Conservation (phyloP, 2,888 invertebrate species). For the Heliconius ismenius region DNA sequence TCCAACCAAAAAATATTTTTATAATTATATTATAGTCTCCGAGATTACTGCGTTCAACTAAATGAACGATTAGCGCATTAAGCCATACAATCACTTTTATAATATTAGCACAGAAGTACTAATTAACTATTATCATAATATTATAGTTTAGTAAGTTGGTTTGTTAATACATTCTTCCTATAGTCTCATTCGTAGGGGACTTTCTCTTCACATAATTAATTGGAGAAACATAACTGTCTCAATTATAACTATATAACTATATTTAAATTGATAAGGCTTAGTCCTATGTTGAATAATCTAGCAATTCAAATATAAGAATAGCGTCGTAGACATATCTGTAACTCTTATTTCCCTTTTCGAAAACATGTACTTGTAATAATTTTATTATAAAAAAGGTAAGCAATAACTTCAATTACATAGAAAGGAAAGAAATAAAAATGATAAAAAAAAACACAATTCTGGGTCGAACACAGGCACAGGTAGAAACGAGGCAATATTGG, state of each 20-base stretch:
- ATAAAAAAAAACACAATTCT: conserved; percentile 32
- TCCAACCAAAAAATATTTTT: not conserved
- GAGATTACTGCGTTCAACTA: too few relatives aligned
- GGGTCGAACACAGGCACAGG: conserved; percentile 31
- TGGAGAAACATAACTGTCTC: too few relatives aligned
- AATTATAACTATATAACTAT: too few relatives aligned
- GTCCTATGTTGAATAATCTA: too few relatives aligned
- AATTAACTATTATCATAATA: too few relatives aligned
- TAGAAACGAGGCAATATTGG: conserved; percentile 38
- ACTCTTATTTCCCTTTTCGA: not conserved
- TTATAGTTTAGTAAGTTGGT: too few relatives aligned
- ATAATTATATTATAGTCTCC: not conserved
- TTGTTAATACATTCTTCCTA: too few relatives aligned
- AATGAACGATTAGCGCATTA: too few relatives aligned
- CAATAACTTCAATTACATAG: conserved; percentile 29
- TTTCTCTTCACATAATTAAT: not conserved
- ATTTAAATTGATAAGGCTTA: too few relatives aligned
- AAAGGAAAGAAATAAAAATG: conserved; percentile 27
- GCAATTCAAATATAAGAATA: not conserved
- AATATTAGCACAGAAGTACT: not conserved
- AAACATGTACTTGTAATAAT: conserved; percentile 18
- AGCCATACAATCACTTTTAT: too few relatives aligned
- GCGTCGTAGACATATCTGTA: not conserved
- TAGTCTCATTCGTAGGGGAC: not conserved
- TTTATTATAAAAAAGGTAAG: conserved; percentile 29